A percentile compares a stretch with the other conserved stretches of the same genome.
phyloP scores from a whole-genome alignment of 2,113 vertebrate species.

The Camarhynchus parvulus region DNA sequence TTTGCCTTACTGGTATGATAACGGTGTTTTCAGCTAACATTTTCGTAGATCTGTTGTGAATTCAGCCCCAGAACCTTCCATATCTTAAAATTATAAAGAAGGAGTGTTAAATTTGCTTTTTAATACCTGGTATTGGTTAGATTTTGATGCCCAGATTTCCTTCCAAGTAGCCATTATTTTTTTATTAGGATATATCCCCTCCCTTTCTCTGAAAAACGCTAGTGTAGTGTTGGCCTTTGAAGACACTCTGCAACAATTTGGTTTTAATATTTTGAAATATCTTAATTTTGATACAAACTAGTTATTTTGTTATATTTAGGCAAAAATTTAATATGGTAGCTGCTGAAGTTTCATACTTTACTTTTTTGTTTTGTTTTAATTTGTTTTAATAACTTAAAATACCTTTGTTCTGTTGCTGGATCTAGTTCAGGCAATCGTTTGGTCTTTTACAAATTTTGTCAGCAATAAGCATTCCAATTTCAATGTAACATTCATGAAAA shows the following conservation, averaged over 20 bases:
- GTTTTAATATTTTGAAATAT: background rate
- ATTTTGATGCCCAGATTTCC: constrained; percentile 29
- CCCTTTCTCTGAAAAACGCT: background rate
- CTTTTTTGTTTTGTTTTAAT: background rate
- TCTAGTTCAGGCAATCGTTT: background rate
- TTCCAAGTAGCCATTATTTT: constrained; percentile 11
- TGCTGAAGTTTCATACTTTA: background rate
- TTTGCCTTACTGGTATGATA: constrained; percentile 1
- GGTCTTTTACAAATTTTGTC: background rate
- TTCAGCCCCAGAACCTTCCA: background rate
- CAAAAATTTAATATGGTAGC: background rate
- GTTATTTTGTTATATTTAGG: background rate
- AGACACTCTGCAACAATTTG: background rate
- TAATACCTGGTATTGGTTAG: background rate
- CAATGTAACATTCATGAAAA: background rate
- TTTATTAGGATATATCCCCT: background rate
- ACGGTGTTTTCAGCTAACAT: background rate
- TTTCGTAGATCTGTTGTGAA: background rate
- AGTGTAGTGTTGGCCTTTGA: background rate
- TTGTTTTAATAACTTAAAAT: background rate
- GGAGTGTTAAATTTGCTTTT: background rate
- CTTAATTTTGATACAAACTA: background rate
- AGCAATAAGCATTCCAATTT: background rate
- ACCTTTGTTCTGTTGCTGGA: background rate
- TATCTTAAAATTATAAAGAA: background rate